Percentiles rank a stretch among this genome's conserved stretches.
Evolutionary conservation across 1,140 invertebrate genomes (phyloP).

Genomic region (Drosophila bipectinata): DNA sequence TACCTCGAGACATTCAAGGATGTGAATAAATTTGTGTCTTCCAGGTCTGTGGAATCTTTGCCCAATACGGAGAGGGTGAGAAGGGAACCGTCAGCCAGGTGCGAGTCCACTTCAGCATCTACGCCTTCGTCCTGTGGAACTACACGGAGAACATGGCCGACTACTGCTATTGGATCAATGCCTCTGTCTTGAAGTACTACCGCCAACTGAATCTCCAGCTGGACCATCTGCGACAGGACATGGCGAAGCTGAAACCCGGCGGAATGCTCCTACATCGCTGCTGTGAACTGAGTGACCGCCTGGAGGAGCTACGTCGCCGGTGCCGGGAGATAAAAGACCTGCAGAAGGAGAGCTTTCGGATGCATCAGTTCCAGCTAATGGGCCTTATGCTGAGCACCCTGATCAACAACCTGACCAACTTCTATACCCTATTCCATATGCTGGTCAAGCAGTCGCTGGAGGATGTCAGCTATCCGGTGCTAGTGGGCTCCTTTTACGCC

Average conservation of each 20-base stretch:
- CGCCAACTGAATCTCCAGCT: slow-evolving; percentile 57
- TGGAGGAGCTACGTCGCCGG: slow-evolving; percentile 34
- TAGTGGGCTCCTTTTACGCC: slow-evolving; percentile 58
- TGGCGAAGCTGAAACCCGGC: background rate
- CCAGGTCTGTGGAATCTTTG: slow-evolving; percentile 47
- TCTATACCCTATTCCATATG: slow-evolving; percentile 71
- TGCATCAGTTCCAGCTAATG: slow-evolving; percentile 73
- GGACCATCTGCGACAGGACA: slow-evolving; percentile 12
- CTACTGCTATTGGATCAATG: slow-evolving; percentile 72
- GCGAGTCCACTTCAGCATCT: slow-evolving; percentile 63
- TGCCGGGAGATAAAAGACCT: slow-evolving; percentile 59
- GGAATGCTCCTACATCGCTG: slow-evolving; percentile 37
- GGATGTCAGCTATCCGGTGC: slow-evolving; percentile 43
- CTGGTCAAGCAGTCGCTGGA: slow-evolving; percentile 55
- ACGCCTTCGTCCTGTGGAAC: slow-evolving; percentile 78
- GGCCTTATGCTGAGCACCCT: slow-evolving; percentile 69
- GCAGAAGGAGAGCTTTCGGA: slow-evolving; percentile 50
- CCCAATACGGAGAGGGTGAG: slow-evolving; percentile 15
- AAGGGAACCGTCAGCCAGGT: slow-evolving; percentile 13
- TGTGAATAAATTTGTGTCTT: background rate
- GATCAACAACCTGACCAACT: slow-evolving; percentile 76
- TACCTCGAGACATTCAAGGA: background rate
- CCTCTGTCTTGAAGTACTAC: slow-evolving; percentile 63
- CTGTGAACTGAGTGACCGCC: slow-evolving; percentile 51
- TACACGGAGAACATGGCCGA: slow-evolving; percentile 79